These are phyloP conservation scores for Clupea harengus DNA, from an alignment of 2,113 vertebrate genomes.

Conservation along the genomic window DNA sequence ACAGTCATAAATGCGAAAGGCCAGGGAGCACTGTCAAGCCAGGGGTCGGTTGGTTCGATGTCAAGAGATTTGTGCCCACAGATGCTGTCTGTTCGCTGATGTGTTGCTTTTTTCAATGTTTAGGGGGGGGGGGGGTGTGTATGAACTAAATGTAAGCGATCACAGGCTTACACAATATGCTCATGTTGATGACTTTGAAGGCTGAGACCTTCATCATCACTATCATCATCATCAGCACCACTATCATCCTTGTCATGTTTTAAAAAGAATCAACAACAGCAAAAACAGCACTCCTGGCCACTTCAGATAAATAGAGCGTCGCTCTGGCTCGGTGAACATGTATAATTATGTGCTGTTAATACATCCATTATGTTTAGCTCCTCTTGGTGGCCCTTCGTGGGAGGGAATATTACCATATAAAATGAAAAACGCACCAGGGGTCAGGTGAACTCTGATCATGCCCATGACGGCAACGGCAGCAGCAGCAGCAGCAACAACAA, in stretches of 20 bases:
- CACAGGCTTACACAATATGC: not conserved
- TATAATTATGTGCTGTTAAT: not conserved
- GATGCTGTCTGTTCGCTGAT: not conserved
- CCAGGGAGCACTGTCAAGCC: not conserved
- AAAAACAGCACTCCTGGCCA: not conserved
- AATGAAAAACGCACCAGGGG: not conserved
- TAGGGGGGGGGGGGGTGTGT: too few relatives aligned
- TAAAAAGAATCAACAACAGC: not conserved
- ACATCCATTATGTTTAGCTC: not conserved
- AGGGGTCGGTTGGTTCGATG: not conserved
- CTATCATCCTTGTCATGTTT: not conserved
- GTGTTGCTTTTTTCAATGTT: not conserved
- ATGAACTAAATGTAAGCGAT: not conserved
- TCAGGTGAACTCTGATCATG: not conserved
- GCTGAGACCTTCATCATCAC: not conserved
- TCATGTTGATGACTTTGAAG: not conserved
- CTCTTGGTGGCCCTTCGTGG: not conserved
- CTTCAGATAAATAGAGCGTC: not conserved
- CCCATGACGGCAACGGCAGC: not conserved
- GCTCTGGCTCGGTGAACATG: not conserved
- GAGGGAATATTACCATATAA: not conserved
- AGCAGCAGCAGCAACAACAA: not conserved
- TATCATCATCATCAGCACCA: not conserved
- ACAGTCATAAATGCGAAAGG: not conserved
- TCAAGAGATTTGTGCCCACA: not conserved